Percentiles rank a stretch among this genome's conserved stretches.
phyloP scores from a whole-genome alignment of 2,113 vertebrate species.

The Chinchilla lanigera region DNA sequence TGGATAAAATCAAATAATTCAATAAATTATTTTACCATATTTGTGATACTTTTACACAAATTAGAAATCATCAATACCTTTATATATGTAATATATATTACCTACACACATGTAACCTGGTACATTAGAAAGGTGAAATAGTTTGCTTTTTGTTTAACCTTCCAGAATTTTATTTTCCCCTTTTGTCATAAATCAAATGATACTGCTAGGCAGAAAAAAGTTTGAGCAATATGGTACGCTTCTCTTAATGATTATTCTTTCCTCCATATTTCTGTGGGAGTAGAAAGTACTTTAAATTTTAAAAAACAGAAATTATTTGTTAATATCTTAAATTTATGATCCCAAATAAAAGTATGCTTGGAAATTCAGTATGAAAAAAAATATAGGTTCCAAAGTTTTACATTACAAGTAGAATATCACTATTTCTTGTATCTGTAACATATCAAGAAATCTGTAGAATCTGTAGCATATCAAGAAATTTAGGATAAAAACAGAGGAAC shows the following conservation, averaged over 20 bases:
- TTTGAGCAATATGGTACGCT: background rate
- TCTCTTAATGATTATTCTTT: background rate
- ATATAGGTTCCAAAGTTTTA: background rate
- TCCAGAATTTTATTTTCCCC: slow-evolving; percentile 13
- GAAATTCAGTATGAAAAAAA: slow-evolving; percentile 3
- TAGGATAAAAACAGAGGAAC: background rate
- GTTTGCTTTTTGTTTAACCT: background rate
- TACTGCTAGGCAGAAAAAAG: background rate
- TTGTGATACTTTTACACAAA: background rate
- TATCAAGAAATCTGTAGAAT: background rate
- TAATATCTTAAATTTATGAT: slow-evolving; percentile 14
- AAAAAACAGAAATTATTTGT: background rate
- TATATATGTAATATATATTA: background rate
- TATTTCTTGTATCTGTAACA: background rate
- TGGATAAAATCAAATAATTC: background rate
- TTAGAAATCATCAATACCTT: background rate
- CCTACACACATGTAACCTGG: background rate
- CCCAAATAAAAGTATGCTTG: background rate
- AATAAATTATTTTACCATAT: background rate
- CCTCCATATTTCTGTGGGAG: background rate
- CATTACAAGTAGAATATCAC: background rate
- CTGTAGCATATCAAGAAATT: background rate
- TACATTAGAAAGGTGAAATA: background rate
- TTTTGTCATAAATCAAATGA: background rate
- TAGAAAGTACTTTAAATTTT: background rate